A percentile compares a stretch with the other conserved stretches of the same genome.
phyloP scores from a whole-genome alignment of 2,113 vertebrate genomes.

The Albula goreensis region DNA sequence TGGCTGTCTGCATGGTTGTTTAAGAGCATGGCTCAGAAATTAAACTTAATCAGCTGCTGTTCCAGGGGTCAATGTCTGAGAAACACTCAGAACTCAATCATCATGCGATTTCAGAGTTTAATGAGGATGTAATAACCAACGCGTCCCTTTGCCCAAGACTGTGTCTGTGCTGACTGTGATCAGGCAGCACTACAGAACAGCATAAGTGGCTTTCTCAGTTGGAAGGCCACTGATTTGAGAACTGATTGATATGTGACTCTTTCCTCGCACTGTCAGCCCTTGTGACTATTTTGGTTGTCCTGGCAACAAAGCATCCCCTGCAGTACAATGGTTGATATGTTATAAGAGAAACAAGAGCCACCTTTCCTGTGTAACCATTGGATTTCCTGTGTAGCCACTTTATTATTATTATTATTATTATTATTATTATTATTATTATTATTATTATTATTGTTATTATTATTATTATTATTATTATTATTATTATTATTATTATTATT shows the following conservation, averaged over 20 bases:
- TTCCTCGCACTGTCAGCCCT: not conserved
- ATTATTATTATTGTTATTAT: too few relatives aligned
- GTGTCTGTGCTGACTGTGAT: not conserved
- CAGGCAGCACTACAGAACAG: not conserved
- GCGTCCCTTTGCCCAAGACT: not conserved
- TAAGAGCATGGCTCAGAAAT: not conserved
- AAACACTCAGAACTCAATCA: constrained; percentile 31
- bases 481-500: too few relatives aligned
- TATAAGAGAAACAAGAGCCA: not conserved
- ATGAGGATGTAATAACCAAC: not conserved
- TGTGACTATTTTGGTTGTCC: not conserved
- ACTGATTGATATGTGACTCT: not conserved
- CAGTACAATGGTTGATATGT: not conserved
- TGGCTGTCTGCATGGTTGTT: not conserved
- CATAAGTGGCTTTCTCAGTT: not conserved
- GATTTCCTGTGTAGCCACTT: too few relatives aligned
- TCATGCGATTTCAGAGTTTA: constrained; percentile 20
- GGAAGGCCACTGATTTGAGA: not conserved
- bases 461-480: too few relatives aligned
- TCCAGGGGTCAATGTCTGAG: constrained; percentile 26
- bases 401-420: too few relatives aligned
- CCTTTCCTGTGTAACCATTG: not conserved
- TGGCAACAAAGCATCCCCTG: constrained; percentile 1
- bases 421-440: too few relatives aligned
- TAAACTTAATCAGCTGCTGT: constrained; percentile 27